A percentile compares a stretch with the other conserved stretches of the same genome.
Evolutionary conservation across 2,888 invertebrate species (phyloP).

Genomic region (Scelioninae gen. 2): DNA sequence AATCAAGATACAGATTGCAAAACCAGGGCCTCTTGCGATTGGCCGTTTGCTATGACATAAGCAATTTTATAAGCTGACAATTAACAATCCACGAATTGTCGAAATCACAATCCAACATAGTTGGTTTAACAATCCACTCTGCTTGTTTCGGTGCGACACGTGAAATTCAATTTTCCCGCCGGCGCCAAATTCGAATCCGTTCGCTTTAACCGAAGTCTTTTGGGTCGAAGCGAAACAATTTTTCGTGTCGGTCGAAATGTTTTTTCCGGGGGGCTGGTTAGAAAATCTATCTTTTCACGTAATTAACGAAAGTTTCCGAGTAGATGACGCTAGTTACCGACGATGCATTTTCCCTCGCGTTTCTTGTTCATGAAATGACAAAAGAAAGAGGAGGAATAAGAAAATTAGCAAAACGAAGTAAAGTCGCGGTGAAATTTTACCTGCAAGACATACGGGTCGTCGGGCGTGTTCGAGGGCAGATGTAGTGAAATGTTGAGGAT

Average conservation of each 20-base stretch:
- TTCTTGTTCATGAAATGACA: background rate
- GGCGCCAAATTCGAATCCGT: background rate
- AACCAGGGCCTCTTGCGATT: too few relatives aligned
- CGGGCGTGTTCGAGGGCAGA: constrained; percentile 78
- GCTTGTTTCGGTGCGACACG: too few relatives aligned
- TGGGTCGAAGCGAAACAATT: too few relatives aligned
- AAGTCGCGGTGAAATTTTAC: constrained; percentile 66
- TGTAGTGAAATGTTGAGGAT: constrained; percentile 80
- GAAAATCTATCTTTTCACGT: constrained; percentile 27
- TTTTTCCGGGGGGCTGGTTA: constrained; percentile 8
- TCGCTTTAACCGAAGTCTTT: background rate
- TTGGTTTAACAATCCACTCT: too few relatives aligned
- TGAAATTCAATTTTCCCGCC: too few relatives aligned
- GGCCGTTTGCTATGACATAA: too few relatives aligned
- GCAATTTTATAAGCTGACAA: too few relatives aligned
- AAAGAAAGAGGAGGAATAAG: too few relatives aligned
- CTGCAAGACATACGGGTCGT: constrained; percentile 78
- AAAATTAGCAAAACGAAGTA: background rate
- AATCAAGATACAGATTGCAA: too few relatives aligned
- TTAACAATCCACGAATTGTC: too few relatives aligned
- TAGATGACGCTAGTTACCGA: constrained; percentile 4
- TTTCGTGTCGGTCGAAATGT: too few relatives aligned
- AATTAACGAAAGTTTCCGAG: constrained; percentile 22
- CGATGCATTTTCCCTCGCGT: background rate
- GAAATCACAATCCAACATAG: too few relatives aligned